Evolutionary conservation across 2,797 vertebrate genomes (phyloP).

Genomic region (Eidolon dupreanum): DNA sequence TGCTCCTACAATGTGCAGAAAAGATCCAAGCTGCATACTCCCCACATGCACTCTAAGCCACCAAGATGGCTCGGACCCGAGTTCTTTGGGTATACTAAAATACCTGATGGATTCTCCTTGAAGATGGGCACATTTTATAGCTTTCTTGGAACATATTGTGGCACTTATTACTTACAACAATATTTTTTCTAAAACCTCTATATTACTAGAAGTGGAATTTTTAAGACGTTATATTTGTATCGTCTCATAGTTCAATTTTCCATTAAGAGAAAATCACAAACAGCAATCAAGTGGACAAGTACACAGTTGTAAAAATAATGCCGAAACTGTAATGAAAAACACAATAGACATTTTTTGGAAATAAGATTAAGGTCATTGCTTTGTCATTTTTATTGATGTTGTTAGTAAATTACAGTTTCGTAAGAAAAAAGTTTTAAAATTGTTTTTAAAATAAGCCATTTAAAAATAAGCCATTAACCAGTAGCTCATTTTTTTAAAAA

Average conservation of each 20-base stretch:
- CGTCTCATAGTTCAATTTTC: constrained; percentile 34
- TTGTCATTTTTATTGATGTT: constrained; percentile 32
- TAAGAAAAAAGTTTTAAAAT: constrained; percentile 7
- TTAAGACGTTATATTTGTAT: not conserved
- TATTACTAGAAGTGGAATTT: constrained; percentile 30
- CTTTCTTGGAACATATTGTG: not conserved
- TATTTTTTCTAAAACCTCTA: constrained; percentile 41
- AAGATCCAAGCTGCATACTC: not conserved
- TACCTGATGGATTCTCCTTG: not conserved
- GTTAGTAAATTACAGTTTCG: constrained; percentile 33
- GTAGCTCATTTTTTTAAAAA: not conserved
- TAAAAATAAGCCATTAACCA: not conserved
- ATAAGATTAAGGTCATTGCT: not conserved
- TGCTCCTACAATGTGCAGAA: not conserved
- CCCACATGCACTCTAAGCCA: not conserved
- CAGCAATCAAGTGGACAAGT: constrained; percentile 30
- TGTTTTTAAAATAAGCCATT: not conserved
- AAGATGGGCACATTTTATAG: not conserved
- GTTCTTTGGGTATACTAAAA: not conserved
- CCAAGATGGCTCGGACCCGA: not conserved
- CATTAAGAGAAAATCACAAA: constrained; percentile 39
- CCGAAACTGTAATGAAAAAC: constrained; percentile 1
- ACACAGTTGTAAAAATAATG: constrained; percentile 13
- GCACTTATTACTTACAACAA: not conserved
- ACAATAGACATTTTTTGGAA: constrained; percentile 45